These are phyloP conservation scores for Dicyema japonicum DNA, from an alignment of 1,140 invertebrate genomes.

Conservation along the genomic window DNA sequence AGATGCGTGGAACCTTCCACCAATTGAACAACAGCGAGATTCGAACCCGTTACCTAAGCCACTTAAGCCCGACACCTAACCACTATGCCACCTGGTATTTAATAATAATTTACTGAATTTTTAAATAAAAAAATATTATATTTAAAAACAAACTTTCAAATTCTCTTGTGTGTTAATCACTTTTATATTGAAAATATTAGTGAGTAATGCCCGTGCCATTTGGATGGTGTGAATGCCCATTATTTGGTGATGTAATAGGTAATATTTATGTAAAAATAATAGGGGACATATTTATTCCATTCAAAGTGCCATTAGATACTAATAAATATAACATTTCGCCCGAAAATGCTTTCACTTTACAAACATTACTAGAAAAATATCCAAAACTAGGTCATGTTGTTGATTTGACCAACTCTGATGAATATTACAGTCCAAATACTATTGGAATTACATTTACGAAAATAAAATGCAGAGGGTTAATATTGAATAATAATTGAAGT, in stretches of 20 bases:
- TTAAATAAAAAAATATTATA: too few species aligned
- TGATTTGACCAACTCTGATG: slow-evolving; percentile 62
- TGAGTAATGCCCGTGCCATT: too few species aligned
- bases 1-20: too few species aligned
- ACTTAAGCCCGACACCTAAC: too few species aligned
- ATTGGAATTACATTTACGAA: slow-evolving; percentile 5
- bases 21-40: too few species aligned
- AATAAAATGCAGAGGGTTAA: neutral
- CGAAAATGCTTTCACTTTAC: slow-evolving; percentile 2
- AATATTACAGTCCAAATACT: slow-evolving; percentile 56
- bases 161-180: too few species aligned
- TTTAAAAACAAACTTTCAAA: too few species aligned
- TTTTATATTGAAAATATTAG: too few species aligned
- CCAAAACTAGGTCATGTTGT: slow-evolving; percentile 65
- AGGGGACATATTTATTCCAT: slow-evolving; percentile 4
- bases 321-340: neutral
- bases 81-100: too few species aligned
- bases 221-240: slow-evolving; percentile 4
- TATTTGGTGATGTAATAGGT: slow-evolving; percentile 1
- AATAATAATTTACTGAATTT: too few species aligned
- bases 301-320: slow-evolving; percentile 2
- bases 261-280: neutral
- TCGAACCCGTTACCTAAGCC: too few species aligned
- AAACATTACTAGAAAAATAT: slow-evolving; percentile 1
- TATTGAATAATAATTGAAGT: neutral